Percentiles rank a stretch among this genome's conserved stretches.
These are phyloP conservation scores for Dryococelus australis DNA, from an alignment of 2,888 invertebrate genomes.

Conservation along the genomic window DNA sequence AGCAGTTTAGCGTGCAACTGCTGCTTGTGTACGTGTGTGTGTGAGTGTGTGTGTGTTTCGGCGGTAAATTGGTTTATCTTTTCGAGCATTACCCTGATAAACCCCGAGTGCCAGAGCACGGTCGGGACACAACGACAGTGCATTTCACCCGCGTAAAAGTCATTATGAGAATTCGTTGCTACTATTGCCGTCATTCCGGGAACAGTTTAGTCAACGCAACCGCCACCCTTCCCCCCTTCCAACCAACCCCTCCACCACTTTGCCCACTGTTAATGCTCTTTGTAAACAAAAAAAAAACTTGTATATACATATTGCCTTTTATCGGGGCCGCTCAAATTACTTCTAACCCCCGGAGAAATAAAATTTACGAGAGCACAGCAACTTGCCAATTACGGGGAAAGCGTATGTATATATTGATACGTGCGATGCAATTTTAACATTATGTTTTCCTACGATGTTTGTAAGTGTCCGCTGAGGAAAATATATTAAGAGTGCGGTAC, in stretches of 20 bases:
- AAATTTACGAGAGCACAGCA: background rate
- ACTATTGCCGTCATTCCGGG: background rate
- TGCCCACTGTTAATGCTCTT: background rate
- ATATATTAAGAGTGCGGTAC: background rate
- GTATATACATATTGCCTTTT: constrained; percentile 1
- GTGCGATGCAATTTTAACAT: background rate
- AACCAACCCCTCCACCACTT: background rate
- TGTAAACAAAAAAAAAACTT: background rate
- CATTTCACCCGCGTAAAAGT: background rate
- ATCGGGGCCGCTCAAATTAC: background rate
- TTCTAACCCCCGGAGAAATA: background rate
- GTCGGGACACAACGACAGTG: background rate
- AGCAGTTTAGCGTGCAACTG: background rate
- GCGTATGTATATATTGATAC: background rate
- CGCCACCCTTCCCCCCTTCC: background rate
- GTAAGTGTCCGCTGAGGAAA: too few relatives aligned
- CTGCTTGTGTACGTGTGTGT: background rate
- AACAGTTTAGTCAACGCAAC: background rate
- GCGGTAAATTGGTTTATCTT: constrained; percentile 5
- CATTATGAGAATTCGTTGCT: background rate
- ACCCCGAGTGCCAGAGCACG: background rate
- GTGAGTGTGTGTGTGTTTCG: background rate
- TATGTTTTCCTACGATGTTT: background rate
- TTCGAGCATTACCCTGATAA: background rate
- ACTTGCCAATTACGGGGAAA: background rate